A percentile compares a stretch with the other conserved stretches of the same genome.
phyloP scores from a whole-genome alignment of 2,888 invertebrate genomes.

The Hipparchia semele region DNA sequence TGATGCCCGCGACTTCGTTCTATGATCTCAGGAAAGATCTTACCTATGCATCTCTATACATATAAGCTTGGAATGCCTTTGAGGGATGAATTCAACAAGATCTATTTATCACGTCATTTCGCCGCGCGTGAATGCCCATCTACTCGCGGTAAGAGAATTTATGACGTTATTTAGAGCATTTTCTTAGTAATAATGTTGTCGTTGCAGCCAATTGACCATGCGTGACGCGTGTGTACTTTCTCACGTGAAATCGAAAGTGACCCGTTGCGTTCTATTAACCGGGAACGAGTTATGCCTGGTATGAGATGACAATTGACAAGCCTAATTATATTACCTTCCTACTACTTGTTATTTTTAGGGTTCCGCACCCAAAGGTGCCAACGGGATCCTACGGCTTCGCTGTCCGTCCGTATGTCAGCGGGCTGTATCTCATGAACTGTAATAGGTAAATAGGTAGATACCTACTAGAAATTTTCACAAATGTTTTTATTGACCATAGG shows the following conservation, averaged over 20 bases:
- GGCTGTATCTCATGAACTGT: too few relatives aligned
- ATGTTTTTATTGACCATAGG: too few relatives aligned
- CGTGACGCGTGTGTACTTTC: slow-evolving; percentile 39
- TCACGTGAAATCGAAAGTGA: slow-evolving; percentile 42
- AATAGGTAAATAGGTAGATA: too few relatives aligned
- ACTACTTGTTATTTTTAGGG: too few relatives aligned
- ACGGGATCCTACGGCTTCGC: too few relatives aligned
- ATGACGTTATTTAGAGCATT: slow-evolving; percentile 22
- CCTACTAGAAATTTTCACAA: too few relatives aligned
- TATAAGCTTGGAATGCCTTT: too few relatives aligned
- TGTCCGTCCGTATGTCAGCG: too few relatives aligned
- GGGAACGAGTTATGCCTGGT: background rate
- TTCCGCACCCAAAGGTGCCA: too few relatives aligned
- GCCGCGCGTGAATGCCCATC: background rate
- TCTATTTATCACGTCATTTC: background rate
- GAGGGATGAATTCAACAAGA: too few relatives aligned
- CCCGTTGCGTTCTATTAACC: slow-evolving; percentile 33
- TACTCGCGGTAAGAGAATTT: background rate
- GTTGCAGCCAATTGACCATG: slow-evolving; percentile 25
- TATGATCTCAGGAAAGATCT: too few relatives aligned
- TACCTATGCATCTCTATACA: too few relatives aligned
- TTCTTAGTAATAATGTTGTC: slow-evolving; percentile 22
- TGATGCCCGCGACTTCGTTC: background rate
- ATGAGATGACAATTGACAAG: background rate
- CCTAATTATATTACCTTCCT: background rate